Evolutionary conservation across 2,113 vertebrate species (phyloP).

Genomic region (Rhineura floridana): DNA sequence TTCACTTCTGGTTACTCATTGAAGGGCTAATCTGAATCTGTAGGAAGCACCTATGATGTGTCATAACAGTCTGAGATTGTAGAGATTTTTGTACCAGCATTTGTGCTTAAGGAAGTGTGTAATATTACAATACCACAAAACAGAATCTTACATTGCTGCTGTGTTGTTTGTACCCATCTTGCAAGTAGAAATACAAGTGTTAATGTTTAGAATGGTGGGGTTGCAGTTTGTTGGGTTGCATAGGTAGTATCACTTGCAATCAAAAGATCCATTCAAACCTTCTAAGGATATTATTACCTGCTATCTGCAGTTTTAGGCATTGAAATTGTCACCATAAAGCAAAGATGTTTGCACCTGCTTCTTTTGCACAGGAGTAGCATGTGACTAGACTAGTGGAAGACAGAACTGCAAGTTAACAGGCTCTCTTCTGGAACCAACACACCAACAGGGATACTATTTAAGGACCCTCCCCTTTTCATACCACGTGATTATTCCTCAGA

Average conservation of each 20-base stretch:
- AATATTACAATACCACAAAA: not conserved
- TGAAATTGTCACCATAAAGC: not conserved
- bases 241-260: not conserved
- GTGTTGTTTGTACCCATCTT: not conserved
- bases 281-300: not conserved
- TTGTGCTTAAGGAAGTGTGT: not conserved
- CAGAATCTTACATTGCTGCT: not conserved
- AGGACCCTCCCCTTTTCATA: not conserved
- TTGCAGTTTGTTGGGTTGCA: not conserved
- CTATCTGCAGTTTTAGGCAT: not conserved
- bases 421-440: not conserved
- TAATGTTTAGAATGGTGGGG: not conserved
- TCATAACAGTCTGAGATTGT: not conserved
- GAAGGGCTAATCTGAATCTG: not conserved
- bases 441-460: not conserved
- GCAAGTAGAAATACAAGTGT: not conserved
- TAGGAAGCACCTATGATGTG: not conserved
- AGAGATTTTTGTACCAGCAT: not conserved
- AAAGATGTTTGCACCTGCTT: not conserved
- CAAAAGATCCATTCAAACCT: rapidly evolving
- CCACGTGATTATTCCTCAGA: not conserved
- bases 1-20: not conserved
- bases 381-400: not conserved
- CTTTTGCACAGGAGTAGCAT: not conserved
- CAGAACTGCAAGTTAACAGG: not conserved